These are phyloP conservation scores for Ruditapes philippinarum DNA, from an alignment of 1,140 invertebrate species.

Conservation along the genomic window DNA sequence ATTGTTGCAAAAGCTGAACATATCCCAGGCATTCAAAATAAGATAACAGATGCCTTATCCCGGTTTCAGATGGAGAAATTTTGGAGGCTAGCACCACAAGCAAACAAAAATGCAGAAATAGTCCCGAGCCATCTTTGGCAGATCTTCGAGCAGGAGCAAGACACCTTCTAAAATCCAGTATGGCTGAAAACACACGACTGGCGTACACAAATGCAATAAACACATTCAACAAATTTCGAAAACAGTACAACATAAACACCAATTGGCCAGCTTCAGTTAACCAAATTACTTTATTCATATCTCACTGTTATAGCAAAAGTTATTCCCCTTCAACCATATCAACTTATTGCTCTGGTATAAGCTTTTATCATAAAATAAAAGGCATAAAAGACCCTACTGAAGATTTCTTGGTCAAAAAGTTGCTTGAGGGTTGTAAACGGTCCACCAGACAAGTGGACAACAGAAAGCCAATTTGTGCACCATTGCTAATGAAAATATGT, in stretches of 20 bases:
- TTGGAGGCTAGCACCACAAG: neutral
- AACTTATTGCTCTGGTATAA: neutral
- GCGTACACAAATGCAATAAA: neutral
- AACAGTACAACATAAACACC: neutral
- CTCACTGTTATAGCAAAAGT: neutral
- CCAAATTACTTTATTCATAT: neutral
- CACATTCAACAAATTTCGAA: neutral
- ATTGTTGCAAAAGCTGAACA: constrained; percentile 10
- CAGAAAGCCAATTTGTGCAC: neutral
- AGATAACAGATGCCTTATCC: constrained; percentile 48
- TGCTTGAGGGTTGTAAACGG: constrained; percentile 6
- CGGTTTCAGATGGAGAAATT: constrained; percentile 54
- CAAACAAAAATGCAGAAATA: neutral
- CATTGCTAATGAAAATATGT: neutral
- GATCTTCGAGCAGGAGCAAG: neutral
- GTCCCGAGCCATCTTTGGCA: neutral
- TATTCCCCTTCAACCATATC: neutral
- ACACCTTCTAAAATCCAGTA: neutral
- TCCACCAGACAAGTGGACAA: neutral
- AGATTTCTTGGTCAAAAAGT: neutral
- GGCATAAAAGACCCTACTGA: neutral
- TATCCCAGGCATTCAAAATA: constrained; percentile 22
- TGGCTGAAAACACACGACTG: neutral
- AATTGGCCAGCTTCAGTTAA: neutral
- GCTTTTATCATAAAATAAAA: neutral